phyloP scores from a whole-genome alignment of 2,797 vertebrate genomes.

The Hoplostethus mediterraneus region DNA sequence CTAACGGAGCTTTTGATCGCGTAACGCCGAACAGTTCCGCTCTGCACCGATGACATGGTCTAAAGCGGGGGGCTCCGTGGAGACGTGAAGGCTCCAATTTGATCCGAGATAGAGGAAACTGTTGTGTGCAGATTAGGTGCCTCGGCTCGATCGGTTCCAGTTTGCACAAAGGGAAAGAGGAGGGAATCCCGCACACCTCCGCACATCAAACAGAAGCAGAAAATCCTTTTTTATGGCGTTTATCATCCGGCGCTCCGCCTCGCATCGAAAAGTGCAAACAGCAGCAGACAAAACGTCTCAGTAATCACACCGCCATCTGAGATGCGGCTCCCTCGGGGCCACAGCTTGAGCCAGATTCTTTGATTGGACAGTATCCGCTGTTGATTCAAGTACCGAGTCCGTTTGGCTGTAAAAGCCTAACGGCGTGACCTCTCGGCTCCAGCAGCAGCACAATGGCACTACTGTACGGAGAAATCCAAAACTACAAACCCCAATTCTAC shows the following conservation, averaged over 20 bases:
- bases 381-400: not conserved
- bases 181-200: slow-evolving; percentile 3
- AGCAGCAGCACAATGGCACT: not conserved
- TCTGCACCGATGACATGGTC: slow-evolving; percentile 23
- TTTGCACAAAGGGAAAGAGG: slow-evolving; percentile 22
- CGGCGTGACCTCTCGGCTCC: not conserved
- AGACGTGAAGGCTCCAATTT: slow-evolving; percentile 52
- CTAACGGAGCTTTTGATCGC: slow-evolving; percentile 46
- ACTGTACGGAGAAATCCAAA: slow-evolving; percentile 9
- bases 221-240: slow-evolving; percentile 16
- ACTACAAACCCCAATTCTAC: too few species aligned
- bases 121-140: slow-evolving; percentile 32
- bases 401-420: too few species aligned
- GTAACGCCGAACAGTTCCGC: slow-evolving; percentile 42
- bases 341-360: too few species aligned
- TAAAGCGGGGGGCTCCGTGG: not conserved
- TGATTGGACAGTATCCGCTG: not conserved
- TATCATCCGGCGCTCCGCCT: slow-evolving; percentile 15
- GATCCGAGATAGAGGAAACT: slow-evolving; percentile 49
- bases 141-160: slow-evolving; percentile 33
- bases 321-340: too few species aligned
- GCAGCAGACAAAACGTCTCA: slow-evolving; percentile 21
- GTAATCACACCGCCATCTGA: slow-evolving; percentile 1
- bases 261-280: slow-evolving; percentile 6
- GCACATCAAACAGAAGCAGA: not conserved